Evolutionary conservation across 2,113 vertebrate species (phyloP).

Genomic region (Lichenostomus cassidix): DNA sequence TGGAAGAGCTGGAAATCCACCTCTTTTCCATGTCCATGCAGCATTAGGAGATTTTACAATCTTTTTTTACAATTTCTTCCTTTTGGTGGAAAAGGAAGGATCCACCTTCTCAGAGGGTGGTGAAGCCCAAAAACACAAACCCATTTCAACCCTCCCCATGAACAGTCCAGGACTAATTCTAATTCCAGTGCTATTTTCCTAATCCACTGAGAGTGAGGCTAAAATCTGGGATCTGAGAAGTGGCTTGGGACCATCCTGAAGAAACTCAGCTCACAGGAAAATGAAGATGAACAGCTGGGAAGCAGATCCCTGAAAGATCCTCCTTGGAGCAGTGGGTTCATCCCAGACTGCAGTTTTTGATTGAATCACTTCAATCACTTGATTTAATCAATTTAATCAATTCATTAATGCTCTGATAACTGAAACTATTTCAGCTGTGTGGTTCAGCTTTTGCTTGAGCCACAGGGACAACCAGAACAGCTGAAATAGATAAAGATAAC

Average conservation of each 20-base stretch:
- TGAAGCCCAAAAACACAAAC: fast-evolving
- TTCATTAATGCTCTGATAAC: neutral
- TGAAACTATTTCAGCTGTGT: neutral
- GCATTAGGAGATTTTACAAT: fast-evolving
- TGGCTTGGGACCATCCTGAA: neutral
- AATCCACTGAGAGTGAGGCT: neutral
- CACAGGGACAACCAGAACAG: neutral
- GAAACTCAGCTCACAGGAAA: neutral
- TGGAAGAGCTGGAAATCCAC: neutral
- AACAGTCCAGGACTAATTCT: too few relatives aligned
- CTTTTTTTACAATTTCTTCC: too few relatives aligned
- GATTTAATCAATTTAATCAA: neutral
- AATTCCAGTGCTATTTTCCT: neutral
- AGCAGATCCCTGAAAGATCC: neutral
- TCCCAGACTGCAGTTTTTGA: neutral
- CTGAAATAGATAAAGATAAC: neutral
- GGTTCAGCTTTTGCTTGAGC: neutral
- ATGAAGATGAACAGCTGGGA: neutral
- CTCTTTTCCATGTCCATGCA: fast-evolving
- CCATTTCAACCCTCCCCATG: fast-evolving
- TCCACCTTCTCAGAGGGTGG: neutral
- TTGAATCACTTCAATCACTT: neutral
- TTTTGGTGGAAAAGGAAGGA: too few relatives aligned
- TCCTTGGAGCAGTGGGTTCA: neutral
- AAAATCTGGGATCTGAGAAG: neutral